Conservation (phyloP, 1,140 invertebrate species). For the Drosophila ironensis region DNA sequence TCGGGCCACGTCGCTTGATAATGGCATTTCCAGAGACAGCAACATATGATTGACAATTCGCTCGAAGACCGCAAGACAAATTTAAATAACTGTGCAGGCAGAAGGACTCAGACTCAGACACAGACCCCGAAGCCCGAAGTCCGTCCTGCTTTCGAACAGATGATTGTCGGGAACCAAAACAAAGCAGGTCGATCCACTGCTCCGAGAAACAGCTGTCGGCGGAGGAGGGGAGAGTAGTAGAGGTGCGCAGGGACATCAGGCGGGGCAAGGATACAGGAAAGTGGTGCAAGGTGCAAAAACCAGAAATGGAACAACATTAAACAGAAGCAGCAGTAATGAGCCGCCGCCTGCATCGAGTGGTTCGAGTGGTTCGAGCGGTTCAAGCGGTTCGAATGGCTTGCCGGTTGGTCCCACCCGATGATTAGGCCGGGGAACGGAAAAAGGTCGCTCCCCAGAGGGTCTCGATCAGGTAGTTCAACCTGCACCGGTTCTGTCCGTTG, state of each 20-base stretch:
- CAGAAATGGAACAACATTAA: constrained; percentile 59
- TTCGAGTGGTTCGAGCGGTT: constrained; percentile 13
- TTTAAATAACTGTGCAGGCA: constrained; percentile 71
- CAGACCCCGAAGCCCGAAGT: neutral
- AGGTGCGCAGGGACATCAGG: neutral
- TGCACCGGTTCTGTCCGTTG: constrained; percentile 20
- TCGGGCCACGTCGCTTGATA: constrained; percentile 22
- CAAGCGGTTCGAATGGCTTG: constrained; percentile 9
- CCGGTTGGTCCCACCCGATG: constrained; percentile 35
- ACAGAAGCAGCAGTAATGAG: constrained; percentile 73
- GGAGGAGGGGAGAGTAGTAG: neutral
- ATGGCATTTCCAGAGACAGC: constrained; percentile 34
- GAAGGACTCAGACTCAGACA: constrained; percentile 5
- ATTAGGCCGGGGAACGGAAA: constrained; percentile 45
- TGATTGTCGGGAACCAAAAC: constrained; percentile 67
- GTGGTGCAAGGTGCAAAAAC: constrained; percentile 75
- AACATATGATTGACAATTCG: constrained; percentile 75
- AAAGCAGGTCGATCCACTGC: constrained; percentile 43
- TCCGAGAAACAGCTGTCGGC: constrained; percentile 63
- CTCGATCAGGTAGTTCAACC: constrained; percentile 61
- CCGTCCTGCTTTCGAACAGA: constrained; percentile 69
- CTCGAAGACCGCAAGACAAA: constrained; percentile 65
- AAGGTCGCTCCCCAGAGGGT: constrained; percentile 26
- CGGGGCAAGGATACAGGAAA: constrained; percentile 13
- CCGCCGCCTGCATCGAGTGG: no score